Base-by-base conservation (phyloP, 2,113 vertebrate genomes). In the Nipponia nippon region DNA sequence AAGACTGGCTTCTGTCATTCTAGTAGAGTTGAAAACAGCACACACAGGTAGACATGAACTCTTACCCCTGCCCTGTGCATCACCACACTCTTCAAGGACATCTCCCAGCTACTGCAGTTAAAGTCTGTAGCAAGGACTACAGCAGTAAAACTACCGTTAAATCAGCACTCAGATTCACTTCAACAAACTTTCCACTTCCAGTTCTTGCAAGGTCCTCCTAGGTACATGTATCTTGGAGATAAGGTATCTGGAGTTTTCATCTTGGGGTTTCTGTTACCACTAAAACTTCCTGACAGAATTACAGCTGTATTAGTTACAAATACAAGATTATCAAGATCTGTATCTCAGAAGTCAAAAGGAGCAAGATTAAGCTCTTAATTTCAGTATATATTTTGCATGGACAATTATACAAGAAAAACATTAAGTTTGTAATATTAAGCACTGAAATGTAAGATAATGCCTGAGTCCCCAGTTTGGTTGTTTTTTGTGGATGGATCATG, bases 221-320 rank as follows among this genome's bases (percentile, higher is more conserved):
- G 40, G 32, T 71, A 49, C 25, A 46, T 47, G 20, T 11, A 29
- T 36, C 25, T 71, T 61, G 19, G 56, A 90, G 62, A 90, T 86
- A 90, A 92, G 50, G 13, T 85, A 92, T 95, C 87, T 76, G 38
- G 38, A 78, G 44, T 81, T 95, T 79, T 85, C 62, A 56, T 90
- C 77, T 67, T 80, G 61, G 67, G 17, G 47, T 93, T 87, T 92
- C 77, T 89, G 40, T 91, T 93, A 88, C 81, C 66, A 87, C 34
- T 73, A 70, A 61, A 79, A 80, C 17, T 66, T 94, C 34, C 22
- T 86, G 73, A 86, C 62, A 96, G 93, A 85, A 84, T 89, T 95
- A 76, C 59, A 79, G 49, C 50, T 83, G 40, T 52, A 70, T 86
- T 91, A 58, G 62, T 93, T 82, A 72, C 72, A 91, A 96, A 94